Evolutionary conservation across 2,888 invertebrate genomes (phyloP), one percentile per base, ranked within the genome.

Genomic region (Rhingia rostrata): DNA sequence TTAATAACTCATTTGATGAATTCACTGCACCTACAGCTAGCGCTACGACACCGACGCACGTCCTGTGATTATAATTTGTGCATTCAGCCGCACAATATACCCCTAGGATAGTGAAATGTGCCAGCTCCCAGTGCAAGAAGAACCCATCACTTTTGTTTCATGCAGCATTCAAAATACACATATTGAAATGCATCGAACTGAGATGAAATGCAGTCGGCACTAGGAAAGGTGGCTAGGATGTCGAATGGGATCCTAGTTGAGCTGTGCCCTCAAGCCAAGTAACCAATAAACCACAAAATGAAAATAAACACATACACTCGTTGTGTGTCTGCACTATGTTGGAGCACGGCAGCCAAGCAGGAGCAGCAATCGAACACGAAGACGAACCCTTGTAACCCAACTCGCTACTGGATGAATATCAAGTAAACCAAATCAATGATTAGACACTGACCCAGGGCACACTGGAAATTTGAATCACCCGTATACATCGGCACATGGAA

Each of bases 371-470:
- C 33, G 37, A 35, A 56, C 22, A 37, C 41, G n/a, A 35, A 37
- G 22, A 56, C 43, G 43, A 45, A 6, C 3, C 6, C 41, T n/a
- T 32, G 53, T 45, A 33, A 51, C 9, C 32, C n/a, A 61, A 39
- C 56, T 70, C 45, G 53, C 49, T 41, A 70, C 60, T 61, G 54
- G 47, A 72, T 78, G 72, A 66, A 82, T 77, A 82, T 66, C 60
- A 72, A 82, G 72, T 78, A 72, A 78, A 82, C 72, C 72, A 66
- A 78, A 78, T 78, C 78, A 72, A 61, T 82, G 70, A 78, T 78
- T 82, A 78, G 70, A 72, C 49, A n/a, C 66, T 41, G 41, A 41
- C 53, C 61, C 33, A 64, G 37, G 60, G 61, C 43, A 43, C 47
- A 49, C 22, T 70, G 14, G 33, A 63, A 60, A 66, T 70, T 10